Conservation (phyloP, 2,888 invertebrate species). For the Drosophila vallismaia region DNA sequence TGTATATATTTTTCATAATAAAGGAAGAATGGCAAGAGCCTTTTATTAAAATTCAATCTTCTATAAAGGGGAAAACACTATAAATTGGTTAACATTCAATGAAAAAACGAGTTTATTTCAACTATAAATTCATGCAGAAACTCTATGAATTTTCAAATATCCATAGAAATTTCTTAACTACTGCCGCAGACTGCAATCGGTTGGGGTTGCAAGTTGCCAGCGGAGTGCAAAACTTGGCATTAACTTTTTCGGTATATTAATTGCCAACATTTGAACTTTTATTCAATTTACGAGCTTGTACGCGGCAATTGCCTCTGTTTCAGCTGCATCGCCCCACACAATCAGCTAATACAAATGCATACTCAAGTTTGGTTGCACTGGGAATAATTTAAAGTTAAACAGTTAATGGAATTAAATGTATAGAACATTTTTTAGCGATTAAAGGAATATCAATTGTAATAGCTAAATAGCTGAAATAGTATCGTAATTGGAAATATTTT, state of each 20-base stretch:
- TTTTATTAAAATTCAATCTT: background rate
- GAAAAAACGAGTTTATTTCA: background rate
- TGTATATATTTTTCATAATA: background rate
- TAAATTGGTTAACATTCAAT: background rate
- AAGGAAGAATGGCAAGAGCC: too few relatives aligned
- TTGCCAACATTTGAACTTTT: conserved; percentile 83
- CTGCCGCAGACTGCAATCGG: conserved; percentile 44
- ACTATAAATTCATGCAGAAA: background rate
- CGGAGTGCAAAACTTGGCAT: conserved; percentile 48
- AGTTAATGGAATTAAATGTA: too few relatives aligned
- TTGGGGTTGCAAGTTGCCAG: conserved; percentile 21
- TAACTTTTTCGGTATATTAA: conserved; percentile 82
- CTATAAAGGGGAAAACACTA: background rate
- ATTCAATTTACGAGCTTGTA: conserved; percentile 81
- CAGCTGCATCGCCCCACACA: conserved; percentile 41
- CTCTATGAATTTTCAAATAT: conserved; percentile 3
- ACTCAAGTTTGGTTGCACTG: background rate
- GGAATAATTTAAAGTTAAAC: conserved; percentile 2
- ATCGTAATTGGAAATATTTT: background rate
- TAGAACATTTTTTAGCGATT: too few relatives aligned
- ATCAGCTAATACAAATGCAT: conserved; percentile 48
- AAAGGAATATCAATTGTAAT: too few relatives aligned
- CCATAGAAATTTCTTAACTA: conserved; percentile 10
- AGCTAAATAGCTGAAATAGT: background rate
- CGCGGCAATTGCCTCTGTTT: conserved; percentile 45